Evolutionary conservation across 2,797 vertebrate species (phyloP).

Genomic region (Eulemur coronatus): DNA sequence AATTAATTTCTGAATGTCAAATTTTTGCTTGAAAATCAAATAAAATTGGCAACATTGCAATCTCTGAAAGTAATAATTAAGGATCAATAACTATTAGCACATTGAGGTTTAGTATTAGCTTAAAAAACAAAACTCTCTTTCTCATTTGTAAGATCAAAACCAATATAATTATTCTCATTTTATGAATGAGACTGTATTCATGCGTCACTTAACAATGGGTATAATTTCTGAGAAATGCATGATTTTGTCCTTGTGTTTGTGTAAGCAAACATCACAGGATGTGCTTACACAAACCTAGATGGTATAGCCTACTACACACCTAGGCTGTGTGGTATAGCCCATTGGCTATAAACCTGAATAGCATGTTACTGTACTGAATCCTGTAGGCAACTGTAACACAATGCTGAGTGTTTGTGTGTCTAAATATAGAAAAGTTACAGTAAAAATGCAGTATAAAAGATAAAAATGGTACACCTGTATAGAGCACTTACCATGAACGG

Average conservation of each 20-base stretch:
- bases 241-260: not conserved
- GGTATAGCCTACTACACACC: not conserved
- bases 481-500: not conserved
- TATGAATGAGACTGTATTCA: not conserved
- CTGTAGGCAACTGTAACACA: not conserved
- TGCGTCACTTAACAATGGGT: not conserved
- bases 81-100: not conserved
- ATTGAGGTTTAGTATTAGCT: not conserved
- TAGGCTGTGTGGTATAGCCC: not conserved
- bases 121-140: not conserved
- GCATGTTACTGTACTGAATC: not conserved
- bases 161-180: not conserved
- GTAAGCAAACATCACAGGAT: not conserved
- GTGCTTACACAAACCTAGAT: not conserved
- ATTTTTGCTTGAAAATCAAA: not conserved
- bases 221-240: not conserved
- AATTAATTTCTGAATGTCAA: not conserved
- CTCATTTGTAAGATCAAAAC: not conserved
- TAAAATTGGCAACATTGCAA: not conserved
- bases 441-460: not conserved
- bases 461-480: not conserved
- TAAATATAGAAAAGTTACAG: not conserved
- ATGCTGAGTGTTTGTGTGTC: not conserved
- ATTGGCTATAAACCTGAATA: not conserved
- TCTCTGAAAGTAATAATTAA: not conserved